These are phyloP conservation scores for Sardina pilchardus DNA, from an alignment of 2,113 vertebrate genomes.

Conservation along the genomic window DNA sequence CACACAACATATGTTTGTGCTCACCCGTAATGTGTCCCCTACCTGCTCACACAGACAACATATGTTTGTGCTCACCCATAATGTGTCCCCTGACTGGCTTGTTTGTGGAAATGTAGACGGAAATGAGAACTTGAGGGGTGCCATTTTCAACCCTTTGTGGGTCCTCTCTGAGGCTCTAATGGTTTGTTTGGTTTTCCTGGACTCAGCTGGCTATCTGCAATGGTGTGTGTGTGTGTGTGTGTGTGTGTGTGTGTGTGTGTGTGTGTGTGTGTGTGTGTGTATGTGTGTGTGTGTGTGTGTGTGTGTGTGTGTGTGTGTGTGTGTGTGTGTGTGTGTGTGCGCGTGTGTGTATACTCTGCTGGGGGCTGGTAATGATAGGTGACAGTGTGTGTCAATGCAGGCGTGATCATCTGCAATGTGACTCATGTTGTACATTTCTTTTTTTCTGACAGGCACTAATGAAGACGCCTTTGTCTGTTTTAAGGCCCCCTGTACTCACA, in stretches of 20 bases:
- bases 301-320: neutral
- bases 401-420: neutral
- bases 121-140: too few relatives aligned
- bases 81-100: too few relatives aligned
- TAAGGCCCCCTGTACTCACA: neutral
- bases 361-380: neutral
- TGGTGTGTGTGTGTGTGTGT: neutral
- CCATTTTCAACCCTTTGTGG: too few relatives aligned
- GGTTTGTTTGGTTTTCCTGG: neutral
- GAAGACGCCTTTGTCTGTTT: neutral
- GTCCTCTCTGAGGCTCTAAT: neutral
- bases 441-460: neutral
- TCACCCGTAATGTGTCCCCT: too few relatives aligned
- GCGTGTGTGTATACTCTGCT: neutral
- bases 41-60: too few relatives aligned
- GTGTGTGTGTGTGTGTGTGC: neutral
- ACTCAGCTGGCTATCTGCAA: neutral
- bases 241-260: neutral
- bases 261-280: neutral
- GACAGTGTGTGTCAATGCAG: neutral
- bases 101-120: too few relatives aligned
- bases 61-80: too few relatives aligned
- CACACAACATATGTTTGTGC: too few relatives aligned
- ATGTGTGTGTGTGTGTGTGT: neutral
- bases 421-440: too few relatives aligned